phyloP scores from a whole-genome alignment of 2,113 vertebrate genomes.

The Sinosuthora webbiana region DNA sequence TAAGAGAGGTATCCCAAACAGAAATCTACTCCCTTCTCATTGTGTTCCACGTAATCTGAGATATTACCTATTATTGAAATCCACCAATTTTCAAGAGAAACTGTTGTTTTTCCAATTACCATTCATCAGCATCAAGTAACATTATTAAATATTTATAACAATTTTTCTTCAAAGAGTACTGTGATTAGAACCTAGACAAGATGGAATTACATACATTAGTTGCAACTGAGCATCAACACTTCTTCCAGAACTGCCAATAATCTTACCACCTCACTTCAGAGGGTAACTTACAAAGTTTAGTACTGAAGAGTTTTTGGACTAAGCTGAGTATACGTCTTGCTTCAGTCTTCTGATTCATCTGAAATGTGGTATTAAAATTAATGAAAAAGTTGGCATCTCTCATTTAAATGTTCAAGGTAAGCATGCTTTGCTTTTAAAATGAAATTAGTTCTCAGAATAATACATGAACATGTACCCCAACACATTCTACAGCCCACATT shows the following conservation, averaged over 20 bases:
- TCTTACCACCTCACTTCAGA: background rate
- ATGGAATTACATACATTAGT: background rate
- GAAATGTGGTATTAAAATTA: conserved; percentile 64
- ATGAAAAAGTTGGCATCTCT: background rate
- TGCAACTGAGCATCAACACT: background rate
- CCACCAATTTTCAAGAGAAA: background rate
- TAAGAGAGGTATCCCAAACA: background rate
- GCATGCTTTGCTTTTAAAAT: background rate
- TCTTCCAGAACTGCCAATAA: background rate
- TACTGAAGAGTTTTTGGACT: conserved; percentile 85
- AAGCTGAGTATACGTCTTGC: conserved; percentile 83
- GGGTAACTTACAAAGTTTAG: conserved; percentile 86
- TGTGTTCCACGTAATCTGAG: background rate
- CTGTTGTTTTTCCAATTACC: background rate
- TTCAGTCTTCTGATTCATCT: conserved; percentile 86
- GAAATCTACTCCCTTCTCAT: background rate
- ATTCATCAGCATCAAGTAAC: background rate
- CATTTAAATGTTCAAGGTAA: background rate
- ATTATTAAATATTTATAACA: background rate
- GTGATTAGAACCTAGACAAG: background rate
- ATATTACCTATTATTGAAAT: background rate
- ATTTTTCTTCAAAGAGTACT: background rate
- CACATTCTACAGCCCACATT: background rate
- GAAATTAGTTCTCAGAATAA: background rate
- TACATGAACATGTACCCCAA: background rate